Percentiles rank a stretch among this genome's conserved stretches.
Evolutionary conservation across 2,797 vertebrate species (phyloP).

Genomic region (Delichon dasypus): DNA sequence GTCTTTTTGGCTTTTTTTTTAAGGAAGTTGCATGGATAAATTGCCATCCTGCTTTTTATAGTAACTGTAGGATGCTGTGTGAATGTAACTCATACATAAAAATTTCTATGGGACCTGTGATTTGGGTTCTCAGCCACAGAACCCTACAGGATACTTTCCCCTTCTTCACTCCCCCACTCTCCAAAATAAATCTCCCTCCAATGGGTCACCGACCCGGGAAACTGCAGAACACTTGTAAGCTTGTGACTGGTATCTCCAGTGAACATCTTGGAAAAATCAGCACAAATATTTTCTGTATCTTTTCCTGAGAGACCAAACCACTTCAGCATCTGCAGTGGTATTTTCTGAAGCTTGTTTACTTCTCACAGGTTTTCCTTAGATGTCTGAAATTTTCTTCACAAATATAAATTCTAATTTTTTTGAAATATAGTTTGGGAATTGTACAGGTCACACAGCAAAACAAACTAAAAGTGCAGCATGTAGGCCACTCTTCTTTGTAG

Average conservation of each 20-base stretch:
- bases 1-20: neutral
- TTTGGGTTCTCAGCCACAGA: neutral
- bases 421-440: neutral
- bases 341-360: neutral
- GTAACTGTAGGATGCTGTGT: neutral
- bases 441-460: neutral
- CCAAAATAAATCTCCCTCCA: neutral
- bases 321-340: neutral
- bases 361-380: neutral
- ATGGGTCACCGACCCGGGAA: neutral
- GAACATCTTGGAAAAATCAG: neutral
- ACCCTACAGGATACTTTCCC: neutral
- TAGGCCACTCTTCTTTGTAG: neutral
- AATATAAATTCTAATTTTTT: neutral
- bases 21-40: neutral
- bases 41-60: neutral
- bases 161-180: neutral
- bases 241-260: neutral
- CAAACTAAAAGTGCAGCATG: accelerated
- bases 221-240: neutral
- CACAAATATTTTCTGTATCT: neutral
- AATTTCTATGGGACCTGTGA: neutral
- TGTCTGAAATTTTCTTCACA: neutral
- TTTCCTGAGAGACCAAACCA: neutral
- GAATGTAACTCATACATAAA: neutral